phyloP scores from a whole-genome alignment of 2,888 invertebrate species.

The Netelia fuscicornis region DNA sequence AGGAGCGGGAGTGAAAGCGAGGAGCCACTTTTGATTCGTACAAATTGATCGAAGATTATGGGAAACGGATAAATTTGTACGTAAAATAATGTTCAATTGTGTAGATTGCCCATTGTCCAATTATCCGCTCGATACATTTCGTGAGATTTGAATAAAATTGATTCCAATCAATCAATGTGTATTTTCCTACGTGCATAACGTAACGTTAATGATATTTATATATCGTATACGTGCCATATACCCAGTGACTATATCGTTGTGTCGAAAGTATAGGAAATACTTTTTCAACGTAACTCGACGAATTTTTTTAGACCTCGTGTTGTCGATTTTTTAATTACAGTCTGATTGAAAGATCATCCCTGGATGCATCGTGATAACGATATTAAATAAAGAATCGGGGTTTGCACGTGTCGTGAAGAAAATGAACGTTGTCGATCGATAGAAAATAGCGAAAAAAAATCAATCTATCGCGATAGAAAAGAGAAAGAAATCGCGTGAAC shows the following conservation, averaged over 20 bases:
- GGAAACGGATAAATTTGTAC: neutral
- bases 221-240: neutral
- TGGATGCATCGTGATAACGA: too few relatives aligned
- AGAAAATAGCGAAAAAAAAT: neutral
- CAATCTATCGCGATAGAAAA: neutral
- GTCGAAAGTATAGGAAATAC: too few relatives aligned
- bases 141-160: neutral
- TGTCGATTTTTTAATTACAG: too few relatives aligned
- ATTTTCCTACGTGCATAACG: neutral
- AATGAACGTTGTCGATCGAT: neutral
- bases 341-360: neutral
- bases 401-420: neutral
- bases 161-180: neutral
- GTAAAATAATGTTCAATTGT: neutral
- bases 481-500: slow-evolving; percentile 13
- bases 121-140: neutral
- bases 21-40: neutral
- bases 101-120: neutral
- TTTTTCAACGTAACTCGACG: too few relatives aligned
- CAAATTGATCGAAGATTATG: neutral
- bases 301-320: too few relatives aligned
- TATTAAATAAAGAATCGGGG: neutral
- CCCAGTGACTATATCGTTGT: too few relatives aligned
- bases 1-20: slow-evolving; percentile 38
- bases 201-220: neutral